Conservation (phyloP, 2,888 invertebrate genomes). For the Drosophila pegasa region DNA sequence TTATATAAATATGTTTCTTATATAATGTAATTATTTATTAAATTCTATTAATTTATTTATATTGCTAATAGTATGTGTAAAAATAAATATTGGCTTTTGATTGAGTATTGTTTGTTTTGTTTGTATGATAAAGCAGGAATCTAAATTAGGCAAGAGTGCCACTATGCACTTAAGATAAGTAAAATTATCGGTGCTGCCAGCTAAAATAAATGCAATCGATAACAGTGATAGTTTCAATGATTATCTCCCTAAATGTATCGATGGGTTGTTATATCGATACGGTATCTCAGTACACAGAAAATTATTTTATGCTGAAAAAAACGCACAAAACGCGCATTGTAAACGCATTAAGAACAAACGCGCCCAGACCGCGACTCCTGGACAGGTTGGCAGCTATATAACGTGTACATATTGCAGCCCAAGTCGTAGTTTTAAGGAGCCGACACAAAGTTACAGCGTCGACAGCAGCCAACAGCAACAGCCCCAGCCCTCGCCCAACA, state of each 20-base stretch:
- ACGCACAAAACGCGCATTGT: conserved; percentile 69
- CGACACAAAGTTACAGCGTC: conserved; percentile 33
- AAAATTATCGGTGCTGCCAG: conserved; percentile 29
- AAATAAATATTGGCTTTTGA: no score
- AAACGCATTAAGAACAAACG: conserved; percentile 46
- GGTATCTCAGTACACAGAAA: conserved; percentile 69
- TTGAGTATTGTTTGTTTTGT: no score
- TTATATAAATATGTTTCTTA: no score
- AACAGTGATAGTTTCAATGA: neutral
- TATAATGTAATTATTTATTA: no score
- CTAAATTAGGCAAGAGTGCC: conserved; percentile 1
- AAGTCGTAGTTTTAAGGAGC: conserved; percentile 31
- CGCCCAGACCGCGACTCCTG: conserved; percentile 40
- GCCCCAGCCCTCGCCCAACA: conserved; percentile 65
- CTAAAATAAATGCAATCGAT: conserved; percentile 1
- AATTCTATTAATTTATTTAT: no score
- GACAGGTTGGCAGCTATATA: conserved; percentile 31
- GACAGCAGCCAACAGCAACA: conserved; percentile 44
- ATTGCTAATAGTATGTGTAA: neutral
- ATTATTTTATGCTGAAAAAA: conserved; percentile 67
- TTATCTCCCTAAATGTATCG: conserved; percentile 24
- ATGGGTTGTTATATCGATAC: conserved; percentile 53
- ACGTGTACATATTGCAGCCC: conserved; percentile 12
- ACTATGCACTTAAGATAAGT: neutral
- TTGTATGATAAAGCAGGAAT: no score